These are phyloP conservation scores for Drosophila dunni DNA, from an alignment of 1,140 invertebrate genomes.

Conservation along the genomic window DNA sequence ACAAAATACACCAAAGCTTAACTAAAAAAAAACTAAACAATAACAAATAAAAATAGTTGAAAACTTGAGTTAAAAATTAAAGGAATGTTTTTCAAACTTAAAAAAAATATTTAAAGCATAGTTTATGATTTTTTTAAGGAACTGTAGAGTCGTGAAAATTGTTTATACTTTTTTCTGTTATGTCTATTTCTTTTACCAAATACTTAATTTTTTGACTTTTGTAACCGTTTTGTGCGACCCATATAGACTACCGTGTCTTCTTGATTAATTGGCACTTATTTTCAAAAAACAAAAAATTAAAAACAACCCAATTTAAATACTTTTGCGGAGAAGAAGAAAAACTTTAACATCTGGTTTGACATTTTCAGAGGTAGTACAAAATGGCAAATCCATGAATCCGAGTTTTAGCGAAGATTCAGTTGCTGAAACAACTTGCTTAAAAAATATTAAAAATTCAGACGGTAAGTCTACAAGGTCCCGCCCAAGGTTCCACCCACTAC, in stretches of 20 bases:
- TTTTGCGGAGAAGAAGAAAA: constrained; percentile 30
- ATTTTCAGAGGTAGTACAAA: constrained; percentile 85
- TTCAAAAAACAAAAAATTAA: constrained; percentile 48
- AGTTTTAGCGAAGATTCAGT: constrained; percentile 92
- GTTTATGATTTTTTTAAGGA: constrained; percentile 6
- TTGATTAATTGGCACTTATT: constrained; percentile 38
- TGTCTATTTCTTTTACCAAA: constrained; percentile 5
- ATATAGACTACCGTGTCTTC: constrained; percentile 72
- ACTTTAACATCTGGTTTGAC: constrained; percentile 79
- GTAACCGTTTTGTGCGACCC: constrained; percentile 66
- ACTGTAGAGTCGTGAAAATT: not conserved
- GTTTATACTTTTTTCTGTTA: constrained; percentile 29
- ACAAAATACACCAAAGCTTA: constrained; percentile 11
- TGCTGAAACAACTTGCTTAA: constrained; percentile 90
- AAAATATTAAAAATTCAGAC: constrained; percentile 93
- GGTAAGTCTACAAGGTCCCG: constrained; percentile 87
- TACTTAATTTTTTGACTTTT: constrained; percentile 16
- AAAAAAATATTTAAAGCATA: constrained; percentile 2
- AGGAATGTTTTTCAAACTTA: constrained; percentile 15
- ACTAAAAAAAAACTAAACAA: constrained; percentile 6
- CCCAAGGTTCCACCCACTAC: constrained; percentile 55
- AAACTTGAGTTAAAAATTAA: constrained; percentile 16
- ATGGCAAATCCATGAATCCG: constrained; percentile 87
- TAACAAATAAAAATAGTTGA: not conserved
- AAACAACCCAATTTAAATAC: constrained; percentile 16